These are phyloP conservation scores for Cenopis cana DNA, from an alignment of 2,888 invertebrate genomes.

Conservation along the genomic window DNA sequence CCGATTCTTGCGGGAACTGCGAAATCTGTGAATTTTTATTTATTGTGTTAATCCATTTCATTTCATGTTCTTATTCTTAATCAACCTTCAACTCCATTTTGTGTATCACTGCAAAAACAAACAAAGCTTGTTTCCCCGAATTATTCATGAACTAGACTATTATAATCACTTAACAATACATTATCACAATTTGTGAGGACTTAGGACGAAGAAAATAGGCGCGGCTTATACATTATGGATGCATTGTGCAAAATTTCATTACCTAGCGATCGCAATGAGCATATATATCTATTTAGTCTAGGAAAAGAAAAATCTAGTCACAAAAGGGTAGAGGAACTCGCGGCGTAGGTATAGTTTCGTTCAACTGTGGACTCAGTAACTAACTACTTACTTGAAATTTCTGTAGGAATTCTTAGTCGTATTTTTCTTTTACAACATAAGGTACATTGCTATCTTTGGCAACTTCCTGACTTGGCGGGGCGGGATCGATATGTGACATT, in stretches of 20 bases:
- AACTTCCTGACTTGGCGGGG: no score
- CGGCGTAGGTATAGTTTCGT: not conserved
- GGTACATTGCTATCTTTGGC: no score
- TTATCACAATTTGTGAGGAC: not conserved
- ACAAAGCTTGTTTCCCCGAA: not conserved
- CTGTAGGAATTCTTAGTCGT: no score
- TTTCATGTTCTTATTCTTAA: no score
- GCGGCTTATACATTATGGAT: not conserved
- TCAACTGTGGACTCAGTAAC: not conserved
- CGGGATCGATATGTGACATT: no score
- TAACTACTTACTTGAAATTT: not conserved
- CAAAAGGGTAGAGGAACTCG: not conserved
- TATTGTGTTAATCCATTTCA: not conserved
- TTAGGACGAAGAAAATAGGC: conserved; percentile 1
- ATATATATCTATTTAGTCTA: not conserved
- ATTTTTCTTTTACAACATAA: no score
- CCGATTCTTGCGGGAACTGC: no score
- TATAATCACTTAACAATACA: not conserved
- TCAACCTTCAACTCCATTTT: not conserved
- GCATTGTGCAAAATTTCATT: not conserved
- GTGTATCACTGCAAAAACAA: not conserved
- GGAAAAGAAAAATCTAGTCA: not conserved
- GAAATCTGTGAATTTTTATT: conserved; percentile 30
- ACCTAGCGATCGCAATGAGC: not conserved
- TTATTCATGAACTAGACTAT: not conserved